A percentile compares a stretch with the other conserved stretches of the same genome.
Evolutionary conservation across 2,888 invertebrate genomes (phyloP).

Genomic region (Microctonus brassicae): DNA sequence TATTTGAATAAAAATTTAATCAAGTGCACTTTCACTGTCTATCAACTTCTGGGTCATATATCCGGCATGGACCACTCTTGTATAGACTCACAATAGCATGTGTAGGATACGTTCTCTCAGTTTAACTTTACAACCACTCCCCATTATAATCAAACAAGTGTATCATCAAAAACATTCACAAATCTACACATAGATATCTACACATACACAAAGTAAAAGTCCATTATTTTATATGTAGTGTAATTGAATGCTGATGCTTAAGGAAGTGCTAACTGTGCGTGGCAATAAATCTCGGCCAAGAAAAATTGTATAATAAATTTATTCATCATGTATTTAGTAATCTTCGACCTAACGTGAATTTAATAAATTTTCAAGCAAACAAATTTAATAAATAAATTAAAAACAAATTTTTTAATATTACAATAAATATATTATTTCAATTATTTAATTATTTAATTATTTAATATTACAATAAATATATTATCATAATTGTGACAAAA

Average conservation of each 20-base stretch:
- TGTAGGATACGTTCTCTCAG: conserved; percentile 39
- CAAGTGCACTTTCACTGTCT: conserved; percentile 64
- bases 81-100: conserved; percentile 51
- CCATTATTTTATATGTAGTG: background rate
- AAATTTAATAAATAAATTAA: too few species aligned
- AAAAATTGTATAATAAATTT: background rate
- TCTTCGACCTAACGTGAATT: background rate
- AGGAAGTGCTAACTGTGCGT: conserved; percentile 8
- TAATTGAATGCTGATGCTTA: background rate
- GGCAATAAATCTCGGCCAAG: background rate
- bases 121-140: conserved; percentile 45
- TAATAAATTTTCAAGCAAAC: too few species aligned
- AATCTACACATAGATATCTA: background rate
- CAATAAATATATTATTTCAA: too few species aligned
- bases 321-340: background rate
- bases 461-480: too few species aligned
- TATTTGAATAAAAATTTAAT: conserved; percentile 49
- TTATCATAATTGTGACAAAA: too few species aligned
- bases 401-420: too few species aligned
- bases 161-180: conserved; percentile 37
- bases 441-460: too few species aligned
- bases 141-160: conserved; percentile 44
- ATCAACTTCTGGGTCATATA: conserved; percentile 64
- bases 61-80: conserved; percentile 63
- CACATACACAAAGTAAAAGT: conserved; percentile 17